A percentile compares a stretch with the other conserved stretches of the same genome.
Conservation (phyloP, 2,113 vertebrate genomes). For the Gavia stellata region DNA sequence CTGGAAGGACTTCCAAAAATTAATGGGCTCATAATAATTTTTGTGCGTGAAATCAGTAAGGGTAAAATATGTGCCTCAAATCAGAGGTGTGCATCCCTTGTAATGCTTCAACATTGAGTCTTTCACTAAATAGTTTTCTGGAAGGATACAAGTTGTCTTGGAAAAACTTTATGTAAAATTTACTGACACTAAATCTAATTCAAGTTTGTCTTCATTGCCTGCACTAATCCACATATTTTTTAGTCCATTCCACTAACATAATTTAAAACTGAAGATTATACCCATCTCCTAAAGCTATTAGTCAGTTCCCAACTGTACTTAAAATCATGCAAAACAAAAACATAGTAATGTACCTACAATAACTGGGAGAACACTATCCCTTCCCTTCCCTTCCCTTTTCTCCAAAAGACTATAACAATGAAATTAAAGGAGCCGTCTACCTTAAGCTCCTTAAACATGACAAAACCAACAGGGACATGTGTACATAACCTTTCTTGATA, state of each 20-base stretch:
- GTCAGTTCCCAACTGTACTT: background rate
- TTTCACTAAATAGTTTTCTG: background rate
- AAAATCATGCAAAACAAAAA: background rate
- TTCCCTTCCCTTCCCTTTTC: background rate
- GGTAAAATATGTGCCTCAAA: background rate
- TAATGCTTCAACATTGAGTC: background rate
- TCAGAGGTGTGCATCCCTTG: background rate
- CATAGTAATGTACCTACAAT: background rate
- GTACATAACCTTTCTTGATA: background rate
- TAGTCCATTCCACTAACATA: background rate
- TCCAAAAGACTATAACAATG: background rate
- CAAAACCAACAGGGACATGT: background rate
- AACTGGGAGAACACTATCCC: background rate
- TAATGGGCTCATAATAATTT: background rate
- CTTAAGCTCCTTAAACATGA: background rate
- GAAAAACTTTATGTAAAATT: background rate
- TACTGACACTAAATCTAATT: background rate
- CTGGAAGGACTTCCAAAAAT: background rate
- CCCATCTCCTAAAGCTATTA: background rate
- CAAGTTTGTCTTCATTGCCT: background rate
- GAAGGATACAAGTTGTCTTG: background rate
- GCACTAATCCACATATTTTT: background rate
- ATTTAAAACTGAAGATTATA: background rate
- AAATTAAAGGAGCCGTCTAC: background rate
- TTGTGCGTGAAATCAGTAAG: background rate